Percentiles rank a stretch among this genome's conserved stretches.
Evolutionary conservation across 2,113 vertebrate genomes (phyloP).

Genomic region (Zosterops hypoxanthus): DNA sequence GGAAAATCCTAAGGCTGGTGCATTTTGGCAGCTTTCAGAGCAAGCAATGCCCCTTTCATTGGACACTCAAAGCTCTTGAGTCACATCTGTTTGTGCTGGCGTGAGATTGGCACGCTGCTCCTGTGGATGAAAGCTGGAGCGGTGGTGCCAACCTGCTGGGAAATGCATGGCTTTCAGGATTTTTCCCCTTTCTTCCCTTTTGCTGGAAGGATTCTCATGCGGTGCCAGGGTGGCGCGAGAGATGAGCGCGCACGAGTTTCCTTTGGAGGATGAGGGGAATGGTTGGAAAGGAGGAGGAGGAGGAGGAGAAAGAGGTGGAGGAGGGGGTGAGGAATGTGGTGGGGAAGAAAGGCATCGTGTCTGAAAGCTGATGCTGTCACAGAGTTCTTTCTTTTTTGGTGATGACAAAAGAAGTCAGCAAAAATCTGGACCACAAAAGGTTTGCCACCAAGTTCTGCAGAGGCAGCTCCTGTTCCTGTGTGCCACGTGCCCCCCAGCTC

Average conservation of each 20-base stretch:
- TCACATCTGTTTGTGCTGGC: conserved; percentile 24
- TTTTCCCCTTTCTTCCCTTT: not conserved
- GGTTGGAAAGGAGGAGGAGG: not conserved
- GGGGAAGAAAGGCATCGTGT: not conserved
- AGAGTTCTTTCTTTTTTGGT: not conserved
- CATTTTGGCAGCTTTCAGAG: not conserved
- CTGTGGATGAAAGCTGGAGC: not conserved
- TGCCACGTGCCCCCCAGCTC: not conserved
- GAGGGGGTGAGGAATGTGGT: not conserved
- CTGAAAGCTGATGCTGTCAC: not conserved
- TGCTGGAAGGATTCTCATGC: not conserved
- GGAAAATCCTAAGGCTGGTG: not conserved
- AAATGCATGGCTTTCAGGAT: not conserved
- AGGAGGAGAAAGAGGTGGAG: not conserved
- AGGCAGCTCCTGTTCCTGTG: not conserved
- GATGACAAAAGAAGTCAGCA: not conserved
- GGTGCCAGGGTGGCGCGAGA: not conserved
- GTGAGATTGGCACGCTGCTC: not conserved
- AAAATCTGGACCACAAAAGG: not conserved
- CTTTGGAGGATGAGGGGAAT: not conserved
- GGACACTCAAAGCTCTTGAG: conserved; percentile 35
- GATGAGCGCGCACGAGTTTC: not conserved
- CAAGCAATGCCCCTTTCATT: not conserved
- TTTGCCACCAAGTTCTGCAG: not conserved
- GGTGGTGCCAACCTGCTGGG: not conserved